A percentile compares a stretch with the other conserved stretches of the same genome.
Conservation (phyloP, 2,888 invertebrate species). For the Chelonus formosanus region DNA sequence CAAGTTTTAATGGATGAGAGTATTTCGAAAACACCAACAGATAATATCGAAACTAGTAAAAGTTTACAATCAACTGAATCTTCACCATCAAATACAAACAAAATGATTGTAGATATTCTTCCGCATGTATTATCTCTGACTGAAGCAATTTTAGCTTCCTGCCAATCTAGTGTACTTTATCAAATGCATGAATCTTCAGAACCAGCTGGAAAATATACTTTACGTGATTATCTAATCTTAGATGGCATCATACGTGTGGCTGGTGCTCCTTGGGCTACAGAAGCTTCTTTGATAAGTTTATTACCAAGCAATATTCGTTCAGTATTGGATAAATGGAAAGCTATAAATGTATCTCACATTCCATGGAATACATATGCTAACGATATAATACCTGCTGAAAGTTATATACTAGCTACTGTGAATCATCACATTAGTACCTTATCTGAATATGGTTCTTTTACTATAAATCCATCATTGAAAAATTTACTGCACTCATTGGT, state of each 20-base stretch:
- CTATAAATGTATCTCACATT: constrained; percentile 68
- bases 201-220: constrained; percentile 62
- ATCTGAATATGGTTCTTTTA: constrained; percentile 70
- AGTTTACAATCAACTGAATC: constrained; percentile 49
- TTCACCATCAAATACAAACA: constrained; percentile 50
- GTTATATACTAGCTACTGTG: constrained; percentile 80
- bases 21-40: constrained; percentile 55
- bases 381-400: constrained; percentile 85
- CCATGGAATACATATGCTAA: constrained; percentile 75
- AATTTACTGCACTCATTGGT: constrained; percentile 73
- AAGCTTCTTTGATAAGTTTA: constrained; percentile 66
- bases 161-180: constrained; percentile 65
- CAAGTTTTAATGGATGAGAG: constrained; percentile 71
- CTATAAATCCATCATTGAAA: constrained; percentile 73
- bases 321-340: constrained; percentile 73
- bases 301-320: constrained; percentile 69
- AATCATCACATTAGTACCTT: constrained; percentile 73
- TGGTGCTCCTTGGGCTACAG: constrained; percentile 66
- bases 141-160: constrained; percentile 69
- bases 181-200: constrained; percentile 64
- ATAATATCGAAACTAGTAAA: constrained; percentile 58
- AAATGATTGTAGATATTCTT: constrained; percentile 71
- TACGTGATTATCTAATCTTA: constrained; percentile 66
- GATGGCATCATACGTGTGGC: constrained; percentile 59
- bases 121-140: constrained; percentile 74